These are phyloP conservation scores for Hemicentrotus pulcherrimus DNA, from an alignment of 35 echinoderm and acorn worm species.

Conservation along the genomic window DNA sequence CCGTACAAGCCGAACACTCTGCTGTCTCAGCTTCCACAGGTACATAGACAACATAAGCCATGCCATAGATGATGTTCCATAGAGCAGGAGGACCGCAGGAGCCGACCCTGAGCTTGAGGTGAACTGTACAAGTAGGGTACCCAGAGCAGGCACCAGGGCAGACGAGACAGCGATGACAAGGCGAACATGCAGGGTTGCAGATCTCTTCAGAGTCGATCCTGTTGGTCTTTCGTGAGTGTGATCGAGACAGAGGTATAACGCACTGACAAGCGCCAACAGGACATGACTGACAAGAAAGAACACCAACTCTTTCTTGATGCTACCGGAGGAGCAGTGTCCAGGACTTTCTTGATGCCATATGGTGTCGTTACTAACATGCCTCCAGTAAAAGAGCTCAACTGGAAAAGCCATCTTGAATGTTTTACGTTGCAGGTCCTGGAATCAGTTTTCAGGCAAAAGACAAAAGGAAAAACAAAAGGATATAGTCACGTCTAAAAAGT, in stretches of 20 bases:
- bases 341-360: constrained; percentile 64
- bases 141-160: constrained; percentile 50
- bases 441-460: not conserved
- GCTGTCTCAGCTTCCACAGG: constrained; percentile 20
- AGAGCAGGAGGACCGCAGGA: constrained; percentile 55
- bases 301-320: constrained; percentile 42
- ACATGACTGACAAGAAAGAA: constrained; percentile 59
- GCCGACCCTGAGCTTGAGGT: not conserved
- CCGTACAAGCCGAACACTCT: not conserved
- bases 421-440: not conserved
- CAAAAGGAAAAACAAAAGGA: too few species aligned
- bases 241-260: constrained; percentile 54
- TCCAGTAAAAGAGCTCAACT: constrained; percentile 61
- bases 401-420: not conserved
- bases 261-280: constrained; percentile 74
- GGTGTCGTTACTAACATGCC: constrained; percentile 65
- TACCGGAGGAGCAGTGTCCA: constrained; percentile 64
- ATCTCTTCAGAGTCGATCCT: constrained; percentile 77
- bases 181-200: constrained; percentile 50
- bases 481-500: too few species aligned
- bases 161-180: constrained; percentile 55
- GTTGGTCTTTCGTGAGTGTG: constrained; percentile 31
- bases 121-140: constrained; percentile 31
- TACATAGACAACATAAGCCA: constrained; percentile 14
- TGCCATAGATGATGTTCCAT: not conserved